These are phyloP conservation scores for Botia almorhae DNA, from an alignment of 2,797 vertebrate species.

Conservation along the genomic window DNA sequence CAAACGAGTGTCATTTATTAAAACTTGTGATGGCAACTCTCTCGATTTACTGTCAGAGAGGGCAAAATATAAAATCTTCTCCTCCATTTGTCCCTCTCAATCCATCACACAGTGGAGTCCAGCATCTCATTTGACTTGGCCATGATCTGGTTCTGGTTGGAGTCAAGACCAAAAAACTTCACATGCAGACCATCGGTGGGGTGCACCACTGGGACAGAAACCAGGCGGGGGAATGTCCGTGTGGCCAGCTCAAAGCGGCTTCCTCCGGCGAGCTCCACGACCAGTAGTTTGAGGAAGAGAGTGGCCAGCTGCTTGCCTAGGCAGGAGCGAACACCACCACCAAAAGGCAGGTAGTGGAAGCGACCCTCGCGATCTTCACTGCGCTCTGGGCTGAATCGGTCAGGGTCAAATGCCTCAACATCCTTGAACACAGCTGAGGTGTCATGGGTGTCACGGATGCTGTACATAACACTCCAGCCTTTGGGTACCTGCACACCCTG, in stretches of 20 bases:
- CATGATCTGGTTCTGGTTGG: constrained; percentile 98
- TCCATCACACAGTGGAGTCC: constrained; percentile 87
- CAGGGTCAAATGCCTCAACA: constrained; percentile 89
- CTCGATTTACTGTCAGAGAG: constrained; percentile 43
- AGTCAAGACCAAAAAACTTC: constrained; percentile 96
- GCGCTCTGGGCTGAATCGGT: constrained; percentile 90
- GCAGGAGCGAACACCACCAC: constrained; percentile 92
- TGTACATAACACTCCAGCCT: constrained; percentile 99
- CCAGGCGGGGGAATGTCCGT: constrained; percentile 89
- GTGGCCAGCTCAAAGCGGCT: constrained; percentile 94
- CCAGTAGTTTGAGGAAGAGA: constrained; percentile 92
- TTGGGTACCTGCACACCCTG: constrained; percentile 98
- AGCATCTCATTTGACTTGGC: constrained; percentile 90
- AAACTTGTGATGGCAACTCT: constrained; percentile 63
- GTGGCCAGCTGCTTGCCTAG: constrained; percentile 95
- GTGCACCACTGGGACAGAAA: constrained; percentile 93
- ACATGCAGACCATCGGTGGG: constrained; percentile 92
- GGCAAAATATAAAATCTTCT: constrained; percentile 50
- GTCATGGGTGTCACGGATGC: constrained; percentile 97
- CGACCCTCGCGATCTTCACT: constrained; percentile 93
- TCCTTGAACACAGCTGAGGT: constrained; percentile 94
- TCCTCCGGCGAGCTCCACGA: constrained; percentile 91
- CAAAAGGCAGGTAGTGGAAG: constrained; percentile 96
- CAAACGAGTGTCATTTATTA: constrained; percentile 69
- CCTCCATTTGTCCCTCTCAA: constrained; percentile 60